These are phyloP conservation scores for Darevskia nairensis DNA, from an alignment of 2,797 vertebrate species.

Conservation along the genomic window DNA sequence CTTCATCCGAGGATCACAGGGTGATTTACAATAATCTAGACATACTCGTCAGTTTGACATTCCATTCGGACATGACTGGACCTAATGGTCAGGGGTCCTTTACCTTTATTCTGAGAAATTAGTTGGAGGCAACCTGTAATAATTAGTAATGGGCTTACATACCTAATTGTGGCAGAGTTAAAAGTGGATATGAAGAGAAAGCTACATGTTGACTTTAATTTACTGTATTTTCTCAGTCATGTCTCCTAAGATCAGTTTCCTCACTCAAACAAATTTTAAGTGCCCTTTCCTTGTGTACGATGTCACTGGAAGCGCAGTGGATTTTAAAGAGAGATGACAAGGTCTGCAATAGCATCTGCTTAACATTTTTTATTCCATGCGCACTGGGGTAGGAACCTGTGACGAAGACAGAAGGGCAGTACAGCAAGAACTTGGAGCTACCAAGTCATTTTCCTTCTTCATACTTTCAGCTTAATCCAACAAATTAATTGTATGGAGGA, in stretches of 20 bases:
- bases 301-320: not conserved
- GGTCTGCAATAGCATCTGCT: not conserved
- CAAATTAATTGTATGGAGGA: slow-evolving; percentile 35
- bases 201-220: not conserved
- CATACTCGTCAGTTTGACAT: not conserved
- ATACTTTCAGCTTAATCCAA: slow-evolving; percentile 45
- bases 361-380: slow-evolving; percentile 12
- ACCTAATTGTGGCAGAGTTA: not conserved
- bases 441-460: slow-evolving; percentile 28
- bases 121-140: not conserved
- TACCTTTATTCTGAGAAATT: no score
- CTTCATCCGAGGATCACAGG: no score
- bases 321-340: not conserved
- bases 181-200: not conserved
- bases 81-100: no score
- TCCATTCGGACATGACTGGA: not conserved
- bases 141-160: not conserved
- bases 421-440: not conserved
- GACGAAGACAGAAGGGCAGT: not conserved
- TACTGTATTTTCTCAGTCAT: not conserved
- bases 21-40: not conserved
- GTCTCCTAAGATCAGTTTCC: not conserved
- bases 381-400: not conserved
- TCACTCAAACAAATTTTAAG: not conserved
- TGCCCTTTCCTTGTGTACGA: not conserved